Conservation (phyloP, 2,113 vertebrate species). For the Proteles cristata region DNA sequence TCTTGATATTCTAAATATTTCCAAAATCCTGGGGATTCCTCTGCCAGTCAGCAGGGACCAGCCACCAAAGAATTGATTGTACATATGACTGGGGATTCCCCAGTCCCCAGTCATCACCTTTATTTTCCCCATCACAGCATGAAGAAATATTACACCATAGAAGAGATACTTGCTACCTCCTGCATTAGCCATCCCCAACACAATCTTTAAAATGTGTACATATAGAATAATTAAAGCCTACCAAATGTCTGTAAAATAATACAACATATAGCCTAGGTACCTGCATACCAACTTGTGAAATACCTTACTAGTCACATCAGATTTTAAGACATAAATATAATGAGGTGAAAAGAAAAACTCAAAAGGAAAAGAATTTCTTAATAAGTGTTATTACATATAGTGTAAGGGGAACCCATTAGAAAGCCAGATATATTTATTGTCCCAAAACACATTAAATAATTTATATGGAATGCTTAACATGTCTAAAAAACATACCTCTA, state of each 20-base stretch:
- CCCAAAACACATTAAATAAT: slow-evolving; percentile 32
- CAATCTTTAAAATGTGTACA: neutral
- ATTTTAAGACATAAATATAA: slow-evolving; percentile 15
- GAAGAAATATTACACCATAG: neutral
- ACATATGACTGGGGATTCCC: slow-evolving; percentile 18
- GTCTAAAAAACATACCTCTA: neutral
- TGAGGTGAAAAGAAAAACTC: neutral
- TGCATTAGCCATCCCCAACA: neutral
- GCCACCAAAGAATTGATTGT: slow-evolving; percentile 7
- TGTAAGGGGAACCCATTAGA: slow-evolving; percentile 2
- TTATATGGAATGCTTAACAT: neutral
- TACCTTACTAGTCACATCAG: neutral
- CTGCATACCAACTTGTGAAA: neutral
- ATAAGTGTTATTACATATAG: neutral
- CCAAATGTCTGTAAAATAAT: neutral
- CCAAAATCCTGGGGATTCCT: slow-evolving; percentile 70
- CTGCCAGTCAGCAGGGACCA: slow-evolving; percentile 49
- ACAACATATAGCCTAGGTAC: neutral
- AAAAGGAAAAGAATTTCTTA: neutral
- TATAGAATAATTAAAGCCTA: neutral
- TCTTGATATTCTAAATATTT: slow-evolving; percentile 68
- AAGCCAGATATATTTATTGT: slow-evolving; percentile 26
- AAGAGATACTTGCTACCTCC: neutral
- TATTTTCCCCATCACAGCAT: neutral
- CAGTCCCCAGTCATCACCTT: neutral